A percentile compares a stretch with the other conserved stretches of the same genome.
Conservation (phyloP, 2,797 vertebrate species). For the Protonibea diacanthus region DNA sequence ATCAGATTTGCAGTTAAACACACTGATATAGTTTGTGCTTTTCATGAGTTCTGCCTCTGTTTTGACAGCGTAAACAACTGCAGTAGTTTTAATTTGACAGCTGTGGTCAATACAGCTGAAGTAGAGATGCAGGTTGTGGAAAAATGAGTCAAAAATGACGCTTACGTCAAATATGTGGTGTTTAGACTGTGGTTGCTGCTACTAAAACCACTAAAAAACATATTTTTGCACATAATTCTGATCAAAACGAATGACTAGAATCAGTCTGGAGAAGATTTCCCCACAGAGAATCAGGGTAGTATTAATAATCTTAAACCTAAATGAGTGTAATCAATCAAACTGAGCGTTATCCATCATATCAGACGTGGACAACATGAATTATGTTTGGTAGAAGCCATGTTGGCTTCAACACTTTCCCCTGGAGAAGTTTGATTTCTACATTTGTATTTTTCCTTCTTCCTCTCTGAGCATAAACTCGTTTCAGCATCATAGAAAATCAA, state of each 20-base stretch:
- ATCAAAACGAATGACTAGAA: neutral
- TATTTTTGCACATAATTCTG: neutral
- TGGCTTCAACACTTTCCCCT: neutral
- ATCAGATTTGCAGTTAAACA: neutral
- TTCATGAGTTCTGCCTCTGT: neutral
- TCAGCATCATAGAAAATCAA: conserved; percentile 47
- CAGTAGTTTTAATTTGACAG: neutral
- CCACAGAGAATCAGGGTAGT: neutral
- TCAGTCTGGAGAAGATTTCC: neutral
- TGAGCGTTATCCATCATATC: neutral
- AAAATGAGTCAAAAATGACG: neutral
- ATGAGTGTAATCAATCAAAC: conserved; percentile 12
- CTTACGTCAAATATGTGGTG: neutral
- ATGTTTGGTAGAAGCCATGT: neutral
- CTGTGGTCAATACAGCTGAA: neutral
- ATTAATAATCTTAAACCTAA: conserved; percentile 11
- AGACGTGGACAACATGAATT: neutral
- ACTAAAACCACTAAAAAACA: neutral
- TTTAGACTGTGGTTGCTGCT: neutral
- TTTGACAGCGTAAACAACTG: neutral
- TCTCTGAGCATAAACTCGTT: conserved; percentile 26
- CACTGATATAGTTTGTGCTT: neutral
- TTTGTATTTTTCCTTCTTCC: conserved; percentile 14
- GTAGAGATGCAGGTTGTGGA: neutral
- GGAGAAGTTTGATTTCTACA: neutral